Evolutionary conservation across 2,797 vertebrate species (phyloP).

Genomic region (Mormyrus hasselquistii): DNA sequence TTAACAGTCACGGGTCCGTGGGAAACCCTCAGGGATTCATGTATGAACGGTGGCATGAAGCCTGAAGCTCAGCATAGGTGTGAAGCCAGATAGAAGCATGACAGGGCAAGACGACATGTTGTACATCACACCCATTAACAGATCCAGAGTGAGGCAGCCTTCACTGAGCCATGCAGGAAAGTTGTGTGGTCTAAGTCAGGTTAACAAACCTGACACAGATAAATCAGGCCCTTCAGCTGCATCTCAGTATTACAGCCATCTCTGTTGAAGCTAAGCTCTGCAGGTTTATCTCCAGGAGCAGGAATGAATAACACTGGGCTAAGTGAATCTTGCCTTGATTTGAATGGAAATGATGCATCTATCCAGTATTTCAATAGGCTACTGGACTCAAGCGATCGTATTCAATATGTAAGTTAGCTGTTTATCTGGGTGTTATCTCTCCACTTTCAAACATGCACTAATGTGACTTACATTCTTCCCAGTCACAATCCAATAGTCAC

Average conservation of each 20-base stretch:
- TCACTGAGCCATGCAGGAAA: not conserved
- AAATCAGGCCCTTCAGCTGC: not conserved
- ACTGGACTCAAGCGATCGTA: not conserved
- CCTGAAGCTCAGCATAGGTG: not conserved
- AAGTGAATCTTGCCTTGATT: not conserved
- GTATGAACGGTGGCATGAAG: not conserved
- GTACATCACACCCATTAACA: not conserved
- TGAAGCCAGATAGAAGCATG: not conserved
- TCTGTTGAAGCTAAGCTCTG: not conserved
- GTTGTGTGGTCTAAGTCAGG: not conserved
- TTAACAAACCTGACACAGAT: not conserved
- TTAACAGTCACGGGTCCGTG: not conserved
- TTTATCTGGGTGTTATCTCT: not conserved
- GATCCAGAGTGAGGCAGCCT: not conserved
- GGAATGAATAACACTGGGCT: not conserved
- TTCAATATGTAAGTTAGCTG: not conserved
- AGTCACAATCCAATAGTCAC: not conserved
- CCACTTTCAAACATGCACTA: not conserved
- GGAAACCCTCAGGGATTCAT: not conserved
- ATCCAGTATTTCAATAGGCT: not conserved
- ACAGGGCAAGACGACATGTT: not conserved
- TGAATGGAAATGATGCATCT: not conserved
- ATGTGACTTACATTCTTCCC: not conserved
- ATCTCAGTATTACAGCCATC: not conserved
- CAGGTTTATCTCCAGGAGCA: not conserved